Evolutionary conservation across 2,888 invertebrate genomes (phyloP).

Genomic region (Poecilus cupreus): DNA sequence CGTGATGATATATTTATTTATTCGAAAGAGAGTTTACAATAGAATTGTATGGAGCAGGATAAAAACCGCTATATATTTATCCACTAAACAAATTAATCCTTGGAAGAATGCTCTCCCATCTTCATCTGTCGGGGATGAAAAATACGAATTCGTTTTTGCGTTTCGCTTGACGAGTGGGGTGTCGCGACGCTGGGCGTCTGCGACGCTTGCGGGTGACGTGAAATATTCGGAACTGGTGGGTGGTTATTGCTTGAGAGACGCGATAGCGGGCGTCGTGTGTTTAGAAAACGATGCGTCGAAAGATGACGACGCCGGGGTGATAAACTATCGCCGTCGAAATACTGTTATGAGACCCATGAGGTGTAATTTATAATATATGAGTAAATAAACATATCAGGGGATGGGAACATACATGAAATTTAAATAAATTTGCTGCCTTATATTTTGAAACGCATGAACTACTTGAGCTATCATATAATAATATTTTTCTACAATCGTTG

Average conservation of each 20-base stretch:
- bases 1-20: too few relatives aligned
- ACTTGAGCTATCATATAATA: too few relatives aligned
- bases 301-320: constrained; percentile 7
- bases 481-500: too few relatives aligned
- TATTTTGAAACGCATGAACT: too few relatives aligned
- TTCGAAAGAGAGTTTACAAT: too few relatives aligned
- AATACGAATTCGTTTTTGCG: constrained; percentile 14
- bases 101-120: too few relatives aligned
- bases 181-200: background rate
- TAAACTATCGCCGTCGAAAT: constrained; percentile 21
- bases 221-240: constrained; percentile 20
- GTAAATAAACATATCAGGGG: background rate
- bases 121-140: background rate
- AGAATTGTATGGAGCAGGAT: too few relatives aligned
- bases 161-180: constrained; percentile 2
- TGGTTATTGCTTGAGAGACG: constrained; percentile 4
- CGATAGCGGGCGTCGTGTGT: constrained; percentile 10
- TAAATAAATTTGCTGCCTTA: too few relatives aligned
- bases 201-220: background rate
- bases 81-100: too few relatives aligned
- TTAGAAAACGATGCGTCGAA: background rate
- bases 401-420: too few relatives aligned
- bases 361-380: constrained; percentile 7
- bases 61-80: too few relatives aligned
- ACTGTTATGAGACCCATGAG: background rate